Evolutionary conservation across 2,797 vertebrate genomes (phyloP), one percentile per base, ranked within the genome.

Genomic region (Lindbergichthys nudifrons): DNA sequence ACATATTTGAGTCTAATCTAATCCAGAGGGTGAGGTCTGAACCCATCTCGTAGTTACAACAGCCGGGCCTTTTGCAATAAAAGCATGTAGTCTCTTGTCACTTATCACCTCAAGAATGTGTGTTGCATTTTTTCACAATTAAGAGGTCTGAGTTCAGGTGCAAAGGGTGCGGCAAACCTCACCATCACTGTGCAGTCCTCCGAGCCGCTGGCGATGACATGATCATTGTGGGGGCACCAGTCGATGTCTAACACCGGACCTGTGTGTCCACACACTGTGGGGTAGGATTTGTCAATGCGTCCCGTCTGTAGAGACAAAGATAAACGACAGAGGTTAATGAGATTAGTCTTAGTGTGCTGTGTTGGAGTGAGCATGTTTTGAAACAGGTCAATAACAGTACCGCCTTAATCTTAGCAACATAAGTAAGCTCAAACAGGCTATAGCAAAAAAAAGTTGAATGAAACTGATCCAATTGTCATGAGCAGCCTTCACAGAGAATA

Each of bases 171-270:
- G 16, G 60, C 3, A 32, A 73, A 48, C 45, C 94, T 93, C 92
- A 99, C 98, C 98, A 98, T 98, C 70, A 99, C 95, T 0, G 96
- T 97, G 94, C 97, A 99, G 92, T 99, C 98, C 91, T 99, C 98
- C 0, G 98, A 99, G 67, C 96, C 96, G 0, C 98, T 99, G 92
- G 98, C 98, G 2, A 99, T 97, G 79, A 99, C 95, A 12, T 98
- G 96, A 84, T 99, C 98, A 0, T 99, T 97, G 77, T 99, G 97
- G 46, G 98, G 98, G 80, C 98, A 99, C 98, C 98, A 99, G 21
- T 99, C 98, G 7, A 99, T 98, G 93, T 99, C 98, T 62, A 99
- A 92, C 91, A 99, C 98, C 0, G 97, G 98, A 39, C 97, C 97
- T 2, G 97, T 99, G 93, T 99, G 98, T 36, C 98, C 98, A 79